phyloP scores from a whole-genome alignment of 53 echinoderm and acorn worm species.

The Mesocentrotus franciscanus region DNA sequence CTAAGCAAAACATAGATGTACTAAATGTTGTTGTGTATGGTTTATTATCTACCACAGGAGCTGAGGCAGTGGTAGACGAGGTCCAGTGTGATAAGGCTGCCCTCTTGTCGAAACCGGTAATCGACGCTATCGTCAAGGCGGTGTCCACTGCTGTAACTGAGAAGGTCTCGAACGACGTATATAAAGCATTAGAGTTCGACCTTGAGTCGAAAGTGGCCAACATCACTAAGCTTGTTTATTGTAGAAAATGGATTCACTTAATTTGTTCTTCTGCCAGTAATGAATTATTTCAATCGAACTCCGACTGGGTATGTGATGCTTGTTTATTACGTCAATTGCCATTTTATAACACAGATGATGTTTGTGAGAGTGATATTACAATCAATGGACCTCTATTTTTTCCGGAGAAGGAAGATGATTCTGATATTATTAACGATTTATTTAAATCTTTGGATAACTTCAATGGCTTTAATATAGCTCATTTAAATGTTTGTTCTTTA shows the following conservation, averaged over 20 bases:
- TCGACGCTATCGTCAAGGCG: conserved; percentile 18
- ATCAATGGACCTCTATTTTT: too few relatives aligned
- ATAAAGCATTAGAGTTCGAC: conserved; percentile 2
- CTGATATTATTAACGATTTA: too few relatives aligned
- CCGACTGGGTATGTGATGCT: background rate
- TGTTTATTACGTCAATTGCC: too few relatives aligned
- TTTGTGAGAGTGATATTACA: too few relatives aligned
- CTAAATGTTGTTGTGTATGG: too few relatives aligned
- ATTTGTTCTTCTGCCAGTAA: background rate
- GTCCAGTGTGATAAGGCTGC: background rate
- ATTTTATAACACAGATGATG: too few relatives aligned
- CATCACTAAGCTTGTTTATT: conserved; percentile 1
- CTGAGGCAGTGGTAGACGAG: background rate
- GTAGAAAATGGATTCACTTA: background rate
- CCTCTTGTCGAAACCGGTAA: background rate
- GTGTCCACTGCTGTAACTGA: background rate
- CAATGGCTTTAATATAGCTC: background rate
- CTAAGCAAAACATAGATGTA: too few relatives aligned
- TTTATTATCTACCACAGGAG: background rate
- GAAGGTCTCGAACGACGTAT: background rate
- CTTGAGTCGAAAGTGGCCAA: background rate
- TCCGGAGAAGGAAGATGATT: too few relatives aligned
- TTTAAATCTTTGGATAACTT: background rate
- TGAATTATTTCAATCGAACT: background rate
- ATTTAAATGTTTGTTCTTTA: conserved; percentile 22